phyloP scores from a whole-genome alignment of 2,113 vertebrate species.

The Tauraco erythrolophus region DNA sequence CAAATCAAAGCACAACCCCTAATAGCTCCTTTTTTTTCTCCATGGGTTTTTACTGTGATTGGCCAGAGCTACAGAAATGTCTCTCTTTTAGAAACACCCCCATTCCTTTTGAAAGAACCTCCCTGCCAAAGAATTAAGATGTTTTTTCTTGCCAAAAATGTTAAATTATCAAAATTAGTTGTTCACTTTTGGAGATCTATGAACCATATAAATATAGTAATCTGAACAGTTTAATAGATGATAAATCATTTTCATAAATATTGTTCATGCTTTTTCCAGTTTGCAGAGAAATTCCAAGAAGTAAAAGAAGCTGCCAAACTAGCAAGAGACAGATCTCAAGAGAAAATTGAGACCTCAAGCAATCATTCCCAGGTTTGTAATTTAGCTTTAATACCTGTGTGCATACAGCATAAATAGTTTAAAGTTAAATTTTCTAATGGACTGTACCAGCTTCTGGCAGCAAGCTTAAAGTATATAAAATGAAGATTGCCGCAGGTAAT shows the following conservation, averaged over 20 bases:
- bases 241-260: neutral
- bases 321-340: conserved; percentile 93
- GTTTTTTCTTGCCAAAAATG: neutral
- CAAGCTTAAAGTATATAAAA: neutral
- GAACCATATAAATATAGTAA: neutral
- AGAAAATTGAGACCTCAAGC: conserved; percentile 90
- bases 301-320: conserved; percentile 94
- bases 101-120: neutral
- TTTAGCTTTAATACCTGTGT: neutral
- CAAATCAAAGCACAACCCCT: neutral
- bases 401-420: neutral
- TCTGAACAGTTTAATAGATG: neutral
- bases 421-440: conserved; percentile 10
- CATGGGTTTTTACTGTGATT: neutral
- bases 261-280: conserved; percentile 79
- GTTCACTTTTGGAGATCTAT: neutral
- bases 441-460: neutral
- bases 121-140: neutral
- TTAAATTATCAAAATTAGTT: neutral
- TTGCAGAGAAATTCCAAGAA: conserved; percentile 98
- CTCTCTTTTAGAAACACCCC: neutral
- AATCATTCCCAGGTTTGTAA: conserved; percentile 90
- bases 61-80: neutral
- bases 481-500: neutral
- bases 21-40: neutral